A percentile compares a stretch with the other conserved stretches of the same genome.
Evolutionary conservation across 2,888 invertebrate species (phyloP).

Genomic region (Hedya salicella): DNA sequence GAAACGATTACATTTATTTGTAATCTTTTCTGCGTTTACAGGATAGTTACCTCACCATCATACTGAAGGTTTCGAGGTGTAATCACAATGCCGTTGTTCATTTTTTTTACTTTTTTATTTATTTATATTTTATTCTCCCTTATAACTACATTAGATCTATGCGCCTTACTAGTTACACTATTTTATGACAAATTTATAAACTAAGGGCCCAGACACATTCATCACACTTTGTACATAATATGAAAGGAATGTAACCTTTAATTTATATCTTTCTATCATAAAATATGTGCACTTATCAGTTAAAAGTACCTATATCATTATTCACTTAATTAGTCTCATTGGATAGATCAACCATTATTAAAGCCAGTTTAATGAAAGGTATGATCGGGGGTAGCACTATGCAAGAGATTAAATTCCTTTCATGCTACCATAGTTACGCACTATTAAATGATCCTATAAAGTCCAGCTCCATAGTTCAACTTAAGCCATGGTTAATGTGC

Average conservation of each 20-base stretch:
- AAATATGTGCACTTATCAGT: conserved; percentile 69
- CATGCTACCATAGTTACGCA: conserved; percentile 72
- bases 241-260: conserved; percentile 85
- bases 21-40: conserved; percentile 81
- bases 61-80: conserved; percentile 64
- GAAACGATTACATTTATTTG: conserved; percentile 78
- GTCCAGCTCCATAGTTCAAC: conserved; percentile 75
- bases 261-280: conserved; percentile 82
- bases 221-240: conserved; percentile 79
- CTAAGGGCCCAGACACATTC: conserved; percentile 84
- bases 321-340: conserved; percentile 76
- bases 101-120: conserved; percentile 56
- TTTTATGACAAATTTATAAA: conserved; percentile 84
- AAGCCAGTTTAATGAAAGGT: conserved; percentile 83
- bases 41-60: conserved; percentile 77
- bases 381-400: conserved; percentile 76
- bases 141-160: conserved; percentile 75
- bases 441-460: conserved; percentile 68
- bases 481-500: conserved; percentile 95
- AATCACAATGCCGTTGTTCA: conserved; percentile 79
- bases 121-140: conserved; percentile 50
- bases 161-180: conserved; percentile 73
- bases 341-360: conserved; percentile 81
- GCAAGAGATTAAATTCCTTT: conserved; percentile 76
- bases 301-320: conserved; percentile 57